These are phyloP conservation scores for Boloria euphrosyne DNA, from an alignment of 2,888 invertebrate species.

Conservation along the genomic window DNA sequence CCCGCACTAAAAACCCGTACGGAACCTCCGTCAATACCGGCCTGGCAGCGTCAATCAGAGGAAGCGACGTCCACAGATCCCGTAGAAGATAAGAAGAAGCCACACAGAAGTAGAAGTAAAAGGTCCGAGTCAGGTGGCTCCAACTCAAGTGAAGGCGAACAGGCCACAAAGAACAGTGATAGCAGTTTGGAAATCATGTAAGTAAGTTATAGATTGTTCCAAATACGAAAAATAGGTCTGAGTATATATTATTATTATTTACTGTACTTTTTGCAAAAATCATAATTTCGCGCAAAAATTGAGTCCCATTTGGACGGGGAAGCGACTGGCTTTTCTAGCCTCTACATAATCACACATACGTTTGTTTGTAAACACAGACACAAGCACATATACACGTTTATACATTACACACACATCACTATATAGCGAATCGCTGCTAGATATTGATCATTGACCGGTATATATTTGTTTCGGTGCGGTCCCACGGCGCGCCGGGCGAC, in stretches of 20 bases:
- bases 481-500: too few relatives aligned
- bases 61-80: slow-evolving; percentile 67
- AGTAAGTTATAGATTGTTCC: slow-evolving; percentile 49
- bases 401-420: too few relatives aligned
- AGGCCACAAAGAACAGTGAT: slow-evolving; percentile 88
- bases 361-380: too few relatives aligned
- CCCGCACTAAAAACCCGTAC: slow-evolving; percentile 84
- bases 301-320: too few relatives aligned
- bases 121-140: slow-evolving; percentile 86
- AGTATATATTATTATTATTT: background rate
- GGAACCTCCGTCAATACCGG: slow-evolving; percentile 88
- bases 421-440: too few relatives aligned
- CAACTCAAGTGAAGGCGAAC: slow-evolving; percentile 87
- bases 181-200: slow-evolving; percentile 89
- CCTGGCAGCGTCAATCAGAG: slow-evolving; percentile 89
- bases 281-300: too few relatives aligned
- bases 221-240: background rate
- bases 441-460: too few relatives aligned
- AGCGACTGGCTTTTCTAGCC: too few relatives aligned
- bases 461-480: too few relatives aligned
- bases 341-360: too few relatives aligned
- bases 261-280: background rate
- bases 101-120: slow-evolving; percentile 75
- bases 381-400: too few relatives aligned
- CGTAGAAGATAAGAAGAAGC: slow-evolving; percentile 63